Evolutionary conservation across 1,140 invertebrate species (phyloP), one percentile per base, ranked within the genome.

Genomic region (Lasaia peninsularis): DNA sequence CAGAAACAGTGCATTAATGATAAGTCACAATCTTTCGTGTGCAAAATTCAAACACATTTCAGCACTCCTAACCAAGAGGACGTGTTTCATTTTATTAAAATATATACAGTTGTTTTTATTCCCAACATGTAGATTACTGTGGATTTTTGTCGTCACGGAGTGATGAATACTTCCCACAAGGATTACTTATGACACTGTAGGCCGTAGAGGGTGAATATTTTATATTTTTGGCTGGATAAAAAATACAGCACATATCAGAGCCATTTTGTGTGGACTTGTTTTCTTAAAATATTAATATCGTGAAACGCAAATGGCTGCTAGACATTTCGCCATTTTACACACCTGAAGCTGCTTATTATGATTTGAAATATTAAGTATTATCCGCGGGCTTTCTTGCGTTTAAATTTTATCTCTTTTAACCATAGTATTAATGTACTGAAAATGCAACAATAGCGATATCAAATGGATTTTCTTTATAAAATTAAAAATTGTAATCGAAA

Each of bases 71-170:
- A 14, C n/a, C 35, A 12, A 55, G 14, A 54, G 11, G 40, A 44
- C 53, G 18, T 37, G 32, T 40, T 28, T 54, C 20, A 28, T 55
- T 48, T 44, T 40, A n/a, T 8, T 28, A 55, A 55, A 55, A 8
- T 34, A 34, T 33, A 21, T 33, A 33, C 50, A 34, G 14, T 31
- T 18, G 31, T 52, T 52, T 52, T 52, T 32, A 33, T 32, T 53
- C 62, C 49, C 58, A 53, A 56, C 58, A 63, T 63, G 57, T 60
- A 60, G 57, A 63, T 63, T 60, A 63, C 53, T 12, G 33, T 9
- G 53, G 58, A 51, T 56, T 51, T 60, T 51, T 28, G 24, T 40
- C 52, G 32, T 40, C 49, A 60, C 62, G 28, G 49, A 40, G 57
- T 55, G 57, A 63, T 63, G 58, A 48, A 59, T 63, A 54, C 48